Conservation (phyloP, 1,140 invertebrate species). For the Tetragnatha versicolor region DNA sequence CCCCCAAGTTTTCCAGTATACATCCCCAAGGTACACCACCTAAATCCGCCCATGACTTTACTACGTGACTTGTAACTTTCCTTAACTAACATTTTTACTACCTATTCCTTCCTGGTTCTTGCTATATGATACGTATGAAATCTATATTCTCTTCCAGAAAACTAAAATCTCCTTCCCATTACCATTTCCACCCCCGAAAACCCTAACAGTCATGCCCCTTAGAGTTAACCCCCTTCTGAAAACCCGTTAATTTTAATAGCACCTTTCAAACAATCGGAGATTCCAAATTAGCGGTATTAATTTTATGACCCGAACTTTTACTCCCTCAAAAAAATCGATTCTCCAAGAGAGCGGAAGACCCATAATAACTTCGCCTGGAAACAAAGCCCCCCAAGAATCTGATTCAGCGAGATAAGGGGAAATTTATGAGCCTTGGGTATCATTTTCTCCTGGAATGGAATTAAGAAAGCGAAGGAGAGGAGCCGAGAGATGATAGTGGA, state of each 20-base stretch:
- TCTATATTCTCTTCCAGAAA: too few relatives aligned
- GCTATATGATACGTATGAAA: too few relatives aligned
- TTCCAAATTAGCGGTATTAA: constrained; percentile 27
- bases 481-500: not conserved
- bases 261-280: not conserved
- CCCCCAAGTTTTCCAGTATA: too few relatives aligned
- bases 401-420: constrained; percentile 30
- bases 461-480: not conserved
- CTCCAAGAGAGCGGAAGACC: constrained; percentile 6
- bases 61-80: too few relatives aligned
- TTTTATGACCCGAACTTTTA: constrained; percentile 12
- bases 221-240: not conserved
- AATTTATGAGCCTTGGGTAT: constrained; percentile 23
- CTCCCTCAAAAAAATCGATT: constrained; percentile 13
- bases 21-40: too few relatives aligned
- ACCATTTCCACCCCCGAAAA: not conserved
- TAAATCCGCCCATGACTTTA: too few relatives aligned
- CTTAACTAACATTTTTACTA: too few relatives aligned
- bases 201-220: not conserved
- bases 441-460: constrained; percentile 19
- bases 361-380: constrained; percentile 27
- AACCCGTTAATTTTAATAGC: constrained; percentile 9
- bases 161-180: too few relatives aligned
- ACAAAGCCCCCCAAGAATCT: constrained; percentile 6
- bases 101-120: too few relatives aligned